Evolutionary conservation across 2,888 invertebrate species (phyloP), one percentile per base, ranked within the genome.

Genomic region (Pollenia angustigena): DNA sequence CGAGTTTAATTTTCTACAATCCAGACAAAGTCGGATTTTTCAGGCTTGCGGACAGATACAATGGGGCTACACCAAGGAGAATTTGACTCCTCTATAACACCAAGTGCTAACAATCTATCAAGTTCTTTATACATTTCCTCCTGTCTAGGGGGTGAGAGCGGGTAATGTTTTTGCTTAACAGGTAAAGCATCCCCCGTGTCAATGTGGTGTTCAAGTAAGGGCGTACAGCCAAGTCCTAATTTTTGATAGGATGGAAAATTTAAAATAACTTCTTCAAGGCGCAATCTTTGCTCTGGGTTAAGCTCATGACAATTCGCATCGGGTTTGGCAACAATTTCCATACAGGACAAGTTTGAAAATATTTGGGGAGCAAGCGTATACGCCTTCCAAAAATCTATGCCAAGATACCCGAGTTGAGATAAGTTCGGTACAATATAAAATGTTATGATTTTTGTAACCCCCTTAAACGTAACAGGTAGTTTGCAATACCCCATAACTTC

Each of bases 111-210:
- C n/a, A 87, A 16, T 8, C 85, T 44, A 23, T 85, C 86, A 3
- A 88, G 52, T 50, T 88, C 86, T 4, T 58, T 60, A 56, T 72
- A 88, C 4, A 72, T 80, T 56, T 81, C 79, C 6, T 46, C 81
- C 46, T 87, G 84, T 14, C 81, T 64, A 6, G 87, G 87, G 12
- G 87, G 85, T 0, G 87, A 87, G 1, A 87, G 72, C 1, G 78
- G 87, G 42, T 64, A 87, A 40, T 87, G 81, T 75, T 60, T 85
- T 1, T 56, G 64, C 12, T 87, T 87, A 0, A 86, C 54, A 0
- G 86, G 85, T 1, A 50, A 32, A 4, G 78, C 54, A 11, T 81
- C 76, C 6, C 58, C 62, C 2, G 83, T 75, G n/a, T 83, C 76
- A 4, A 76, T 76, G 9, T 76, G 40, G 46, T 83, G 82, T 10